phyloP scores from a whole-genome alignment of 1,140 invertebrate genomes.

The Eulimnadia texana region DNA sequence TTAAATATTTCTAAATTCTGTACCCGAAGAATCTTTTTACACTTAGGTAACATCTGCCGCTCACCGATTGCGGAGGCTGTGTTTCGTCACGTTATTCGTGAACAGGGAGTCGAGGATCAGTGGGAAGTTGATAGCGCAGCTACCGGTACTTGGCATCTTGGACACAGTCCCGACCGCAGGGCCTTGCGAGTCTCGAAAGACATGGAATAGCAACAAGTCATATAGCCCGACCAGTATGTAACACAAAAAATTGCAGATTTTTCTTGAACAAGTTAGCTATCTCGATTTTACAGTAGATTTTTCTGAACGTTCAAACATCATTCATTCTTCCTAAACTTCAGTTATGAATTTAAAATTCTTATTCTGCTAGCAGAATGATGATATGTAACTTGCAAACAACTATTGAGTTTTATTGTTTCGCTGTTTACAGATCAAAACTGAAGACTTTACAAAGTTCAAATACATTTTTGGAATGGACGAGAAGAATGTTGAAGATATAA shows the following conservation, averaged over 20 bases:
- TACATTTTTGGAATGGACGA: constrained; percentile 87
- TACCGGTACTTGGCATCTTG: constrained; percentile 67
- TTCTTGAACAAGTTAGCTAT: no score
- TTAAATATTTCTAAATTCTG: background rate
- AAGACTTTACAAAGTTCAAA: constrained; percentile 63
- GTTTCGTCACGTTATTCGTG: constrained; percentile 52
- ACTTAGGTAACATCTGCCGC: constrained; percentile 77
- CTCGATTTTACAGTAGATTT: background rate
- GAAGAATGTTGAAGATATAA: constrained; percentile 55
- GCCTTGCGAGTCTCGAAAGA: constrained; percentile 53
- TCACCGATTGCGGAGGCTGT: constrained; percentile 88
- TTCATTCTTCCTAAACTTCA: constrained; percentile 2
- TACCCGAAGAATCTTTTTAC: background rate
- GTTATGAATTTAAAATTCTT: constrained; percentile 6
- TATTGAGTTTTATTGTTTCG: constrained; percentile 16
- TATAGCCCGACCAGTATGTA: constrained; percentile 50
- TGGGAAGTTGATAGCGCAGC: constrained; percentile 84
- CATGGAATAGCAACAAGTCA: constrained; percentile 57
- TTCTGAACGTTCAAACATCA: background rate
- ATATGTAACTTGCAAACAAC: background rate
- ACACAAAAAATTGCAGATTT: no score
- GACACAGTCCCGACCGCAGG: constrained; percentile 59
- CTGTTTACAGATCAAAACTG: constrained; percentile 39
- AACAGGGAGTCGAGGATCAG: constrained; percentile 39
- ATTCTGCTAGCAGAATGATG: background rate